Percentiles rank a stretch among this genome's conserved stretches.
Evolutionary conservation across 2,797 vertebrate genomes (phyloP).

Genomic region (Erethizon dorsatum): DNA sequence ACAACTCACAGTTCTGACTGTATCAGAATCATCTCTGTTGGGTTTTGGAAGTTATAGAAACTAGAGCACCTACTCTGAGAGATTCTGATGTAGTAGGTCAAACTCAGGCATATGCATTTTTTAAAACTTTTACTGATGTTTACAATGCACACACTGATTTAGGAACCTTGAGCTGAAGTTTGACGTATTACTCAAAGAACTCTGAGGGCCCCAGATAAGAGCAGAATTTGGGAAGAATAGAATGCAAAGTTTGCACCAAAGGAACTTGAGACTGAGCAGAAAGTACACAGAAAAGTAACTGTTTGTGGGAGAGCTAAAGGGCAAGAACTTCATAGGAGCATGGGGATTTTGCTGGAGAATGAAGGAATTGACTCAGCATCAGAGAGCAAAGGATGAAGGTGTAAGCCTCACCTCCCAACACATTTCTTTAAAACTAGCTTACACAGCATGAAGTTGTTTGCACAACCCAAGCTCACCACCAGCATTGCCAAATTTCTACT

Average conservation of each 20-base stretch:
- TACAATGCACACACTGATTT: not conserved
- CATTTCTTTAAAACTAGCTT: conserved; percentile 48
- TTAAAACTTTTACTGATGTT: conserved; percentile 1
- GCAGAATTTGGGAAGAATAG: conserved; percentile 9
- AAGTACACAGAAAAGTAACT: not conserved
- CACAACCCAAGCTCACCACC: not conserved
- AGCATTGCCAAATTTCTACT: conserved; percentile 58
- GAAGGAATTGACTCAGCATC: conserved; percentile 22
- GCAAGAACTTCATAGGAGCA: conserved; percentile 36
- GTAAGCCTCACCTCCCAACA: conserved; percentile 14
- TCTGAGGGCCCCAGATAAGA: not conserved
- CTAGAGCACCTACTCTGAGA: not conserved
- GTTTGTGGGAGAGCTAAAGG: not conserved
- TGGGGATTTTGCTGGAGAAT: not conserved
- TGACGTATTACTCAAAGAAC: conserved; percentile 12
- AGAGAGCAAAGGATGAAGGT: conserved; percentile 7
- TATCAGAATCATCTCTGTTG: not conserved
- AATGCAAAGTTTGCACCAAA: conserved; percentile 16
- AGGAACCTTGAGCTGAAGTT: not conserved
- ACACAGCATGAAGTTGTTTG: not conserved
- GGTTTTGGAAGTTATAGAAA: not conserved
- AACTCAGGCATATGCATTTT: not conserved
- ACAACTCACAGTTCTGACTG: not conserved
- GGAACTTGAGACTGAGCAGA: not conserved
- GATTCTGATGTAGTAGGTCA: not conserved